Conservation (phyloP, 2,113 vertebrate genomes). For the Rhea americana region DNA sequence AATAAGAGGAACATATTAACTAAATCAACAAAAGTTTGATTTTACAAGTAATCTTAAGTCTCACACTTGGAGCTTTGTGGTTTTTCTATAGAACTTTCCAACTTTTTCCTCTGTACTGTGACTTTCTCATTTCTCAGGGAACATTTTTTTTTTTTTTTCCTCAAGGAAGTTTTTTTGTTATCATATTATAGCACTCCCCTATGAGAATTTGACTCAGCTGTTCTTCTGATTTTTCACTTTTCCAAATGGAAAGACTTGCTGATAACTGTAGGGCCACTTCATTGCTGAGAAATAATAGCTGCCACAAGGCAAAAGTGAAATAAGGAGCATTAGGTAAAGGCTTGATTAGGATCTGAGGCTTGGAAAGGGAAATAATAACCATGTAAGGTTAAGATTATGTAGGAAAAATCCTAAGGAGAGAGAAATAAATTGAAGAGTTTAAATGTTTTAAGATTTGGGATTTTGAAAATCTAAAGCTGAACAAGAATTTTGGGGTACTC, state of each 20-base stretch:
- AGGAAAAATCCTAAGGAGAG: not conserved
- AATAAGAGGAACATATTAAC: not conserved
- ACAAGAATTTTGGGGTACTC: not conserved
- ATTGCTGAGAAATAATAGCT: not conserved
- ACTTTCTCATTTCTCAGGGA: not conserved
- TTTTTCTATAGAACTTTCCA: not conserved
- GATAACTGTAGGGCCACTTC: not conserved
- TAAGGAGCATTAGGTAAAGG: not conserved
- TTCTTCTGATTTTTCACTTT: not conserved
- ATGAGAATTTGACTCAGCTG: not conserved
- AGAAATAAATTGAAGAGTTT: not conserved
- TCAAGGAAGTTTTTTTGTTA: not conserved
- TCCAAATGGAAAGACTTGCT: not conserved
- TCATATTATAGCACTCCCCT: not conserved
- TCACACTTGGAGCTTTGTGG: not conserved
- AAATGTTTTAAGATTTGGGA: not conserved
- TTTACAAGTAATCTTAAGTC: not conserved
- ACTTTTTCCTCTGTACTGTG: not conserved
- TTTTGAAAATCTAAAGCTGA: not conserved
- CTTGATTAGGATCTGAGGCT: not conserved
- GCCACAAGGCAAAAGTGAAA: not conserved
- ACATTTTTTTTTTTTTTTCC: too few species aligned
- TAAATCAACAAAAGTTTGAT: not conserved
- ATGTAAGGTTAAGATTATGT: not conserved
- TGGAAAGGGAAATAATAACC: not conserved